Percentiles rank a stretch among this genome's conserved stretches.
phyloP scores from a whole-genome alignment of 2,797 vertebrate genomes.

The Microctenopoma stevenorrisi region DNA sequence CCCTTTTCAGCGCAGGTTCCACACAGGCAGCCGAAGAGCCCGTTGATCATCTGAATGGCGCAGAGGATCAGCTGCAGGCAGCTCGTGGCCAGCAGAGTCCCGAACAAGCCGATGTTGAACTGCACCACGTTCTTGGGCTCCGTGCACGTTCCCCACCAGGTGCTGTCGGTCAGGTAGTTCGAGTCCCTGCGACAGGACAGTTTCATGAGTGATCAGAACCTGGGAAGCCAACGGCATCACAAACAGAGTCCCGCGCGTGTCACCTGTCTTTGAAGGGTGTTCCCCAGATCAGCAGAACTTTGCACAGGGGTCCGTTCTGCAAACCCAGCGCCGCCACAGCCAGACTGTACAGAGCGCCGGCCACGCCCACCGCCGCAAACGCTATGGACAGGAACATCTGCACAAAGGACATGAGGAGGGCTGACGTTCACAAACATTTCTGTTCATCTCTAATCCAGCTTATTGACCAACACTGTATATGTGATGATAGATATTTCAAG shows the following conservation, averaged over 20 bases:
- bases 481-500: too few relatives aligned
- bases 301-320: conserved; percentile 83
- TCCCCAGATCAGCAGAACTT: fast-evolving
- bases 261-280: conserved; percentile 77
- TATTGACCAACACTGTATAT: neutral
- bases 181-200: conserved; percentile 44
- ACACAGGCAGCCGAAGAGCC: conserved; percentile 85
- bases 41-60: conserved; percentile 83
- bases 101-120: conserved; percentile 84
- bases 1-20: conserved; percentile 78
- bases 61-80: conserved; percentile 80
- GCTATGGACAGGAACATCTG: conserved; percentile 88
- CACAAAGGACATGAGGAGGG: conserved; percentile 19
- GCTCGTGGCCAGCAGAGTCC: conserved; percentile 75
- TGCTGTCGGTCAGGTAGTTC: conserved; percentile 73
- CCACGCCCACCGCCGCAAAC: conserved; percentile 82
- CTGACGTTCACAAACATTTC: conserved; percentile 15
- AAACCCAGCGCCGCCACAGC: conserved; percentile 76
- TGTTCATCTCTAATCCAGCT: neutral
- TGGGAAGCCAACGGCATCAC: fast-evolving
- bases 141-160: conserved; percentile 52
- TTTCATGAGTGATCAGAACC: neutral
- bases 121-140: conserved; percentile 74
- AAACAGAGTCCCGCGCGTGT: conserved; percentile 3
- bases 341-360: conserved; percentile 81